phyloP scores from a whole-genome alignment of 2,797 vertebrate genomes.

The Sciaenops ocellatus region DNA sequence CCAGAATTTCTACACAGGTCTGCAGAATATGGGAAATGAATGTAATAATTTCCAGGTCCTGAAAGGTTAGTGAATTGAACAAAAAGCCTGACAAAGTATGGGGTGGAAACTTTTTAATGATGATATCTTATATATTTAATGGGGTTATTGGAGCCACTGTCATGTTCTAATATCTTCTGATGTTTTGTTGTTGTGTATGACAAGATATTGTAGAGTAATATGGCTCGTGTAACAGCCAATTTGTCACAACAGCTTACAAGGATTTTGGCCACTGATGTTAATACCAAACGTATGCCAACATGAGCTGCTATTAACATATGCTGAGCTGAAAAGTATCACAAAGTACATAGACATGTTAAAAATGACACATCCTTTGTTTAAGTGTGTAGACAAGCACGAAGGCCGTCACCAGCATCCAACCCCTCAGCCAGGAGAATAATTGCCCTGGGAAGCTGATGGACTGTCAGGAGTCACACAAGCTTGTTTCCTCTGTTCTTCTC shows the following conservation, averaged over 20 bases:
- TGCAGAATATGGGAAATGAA: constrained; percentile 62
- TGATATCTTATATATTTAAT: constrained; percentile 42
- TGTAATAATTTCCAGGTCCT: constrained; percentile 58
- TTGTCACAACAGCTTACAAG: constrained; percentile 35
- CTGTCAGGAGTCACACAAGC: constrained; percentile 75
- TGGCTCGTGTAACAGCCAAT: constrained; percentile 10
- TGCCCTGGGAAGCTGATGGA: constrained; percentile 75
- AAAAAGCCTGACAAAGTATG: constrained; percentile 49
- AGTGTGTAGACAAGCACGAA: constrained; percentile 53
- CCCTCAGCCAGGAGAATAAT: constrained; percentile 71
- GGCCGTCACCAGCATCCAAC: constrained; percentile 59
- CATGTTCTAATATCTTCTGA: constrained; percentile 5
- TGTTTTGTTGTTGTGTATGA: constrained; percentile 29
- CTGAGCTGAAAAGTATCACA: constrained; percentile 46
- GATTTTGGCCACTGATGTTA: constrained; percentile 42
- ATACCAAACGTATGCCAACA: constrained; percentile 34
- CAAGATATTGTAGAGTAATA: constrained; percentile 7
- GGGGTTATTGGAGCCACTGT: constrained; percentile 2
- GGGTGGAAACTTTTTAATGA: constrained; percentile 34
- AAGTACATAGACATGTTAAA: constrained; percentile 52
- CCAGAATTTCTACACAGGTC: constrained; percentile 66
- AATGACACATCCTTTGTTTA: constrained; percentile 62
- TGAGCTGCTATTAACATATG: constrained; percentile 31
- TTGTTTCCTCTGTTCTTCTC: constrained; percentile 75
- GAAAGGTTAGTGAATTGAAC: constrained; percentile 55